A percentile compares a stretch with the other conserved stretches of the same genome.
Conservation (phyloP, 1,140 invertebrate genomes). For the Sycobia sp. region DNA sequence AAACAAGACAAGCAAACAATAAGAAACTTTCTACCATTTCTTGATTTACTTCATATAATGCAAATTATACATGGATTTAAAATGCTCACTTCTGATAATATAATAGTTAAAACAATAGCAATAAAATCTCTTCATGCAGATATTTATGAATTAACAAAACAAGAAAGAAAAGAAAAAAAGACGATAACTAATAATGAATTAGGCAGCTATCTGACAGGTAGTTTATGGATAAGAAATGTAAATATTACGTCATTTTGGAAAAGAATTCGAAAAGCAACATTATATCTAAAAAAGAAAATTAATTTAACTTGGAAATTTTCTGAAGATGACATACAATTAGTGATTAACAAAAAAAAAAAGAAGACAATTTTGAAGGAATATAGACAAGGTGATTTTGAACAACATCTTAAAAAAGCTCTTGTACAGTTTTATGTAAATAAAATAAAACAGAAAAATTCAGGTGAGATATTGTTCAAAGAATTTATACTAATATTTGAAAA, state of each 20-base stretch:
- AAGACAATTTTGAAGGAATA: neutral
- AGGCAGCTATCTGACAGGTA: conserved; percentile 5
- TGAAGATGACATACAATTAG: neutral
- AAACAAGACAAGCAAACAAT: neutral
- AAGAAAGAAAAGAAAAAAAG: neutral
- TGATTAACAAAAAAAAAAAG: neutral
- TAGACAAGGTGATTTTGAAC: too few relatives aligned
- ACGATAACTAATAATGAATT: neutral
- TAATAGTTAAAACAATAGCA: neutral
- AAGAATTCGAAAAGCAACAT: neutral
- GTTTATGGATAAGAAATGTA: neutral
- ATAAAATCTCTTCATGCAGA: neutral
- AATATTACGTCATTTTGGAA: neutral
- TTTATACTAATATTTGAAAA: too few relatives aligned
- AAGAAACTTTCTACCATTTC: neutral
- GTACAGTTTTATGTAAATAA: too few relatives aligned
- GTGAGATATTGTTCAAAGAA: too few relatives aligned
- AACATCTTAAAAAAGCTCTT: too few relatives aligned
- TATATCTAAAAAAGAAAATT: conserved; percentile 5
- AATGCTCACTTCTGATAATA: conserved; percentile 5
- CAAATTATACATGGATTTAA: conserved; percentile 15
- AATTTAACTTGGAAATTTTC: neutral
- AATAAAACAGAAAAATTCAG: too few relatives aligned
- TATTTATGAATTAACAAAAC: neutral
- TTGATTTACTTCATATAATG: conserved; percentile 16